phyloP scores from a whole-genome alignment of 2,797 vertebrate genomes.

The Dryobates pubescens region DNA sequence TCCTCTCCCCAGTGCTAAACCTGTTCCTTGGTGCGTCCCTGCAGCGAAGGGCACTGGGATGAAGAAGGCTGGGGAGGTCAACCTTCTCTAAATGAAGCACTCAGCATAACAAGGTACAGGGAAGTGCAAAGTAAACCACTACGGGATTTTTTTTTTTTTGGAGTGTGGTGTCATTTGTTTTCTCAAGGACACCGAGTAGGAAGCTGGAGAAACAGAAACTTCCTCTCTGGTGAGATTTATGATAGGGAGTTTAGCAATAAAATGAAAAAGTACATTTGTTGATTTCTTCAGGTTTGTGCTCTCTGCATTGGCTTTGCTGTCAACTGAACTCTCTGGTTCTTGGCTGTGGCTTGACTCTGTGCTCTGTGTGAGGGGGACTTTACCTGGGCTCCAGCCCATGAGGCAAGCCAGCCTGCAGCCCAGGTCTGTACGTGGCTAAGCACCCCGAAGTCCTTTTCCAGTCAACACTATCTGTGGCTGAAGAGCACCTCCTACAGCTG shows the following conservation, averaged over 20 bases:
- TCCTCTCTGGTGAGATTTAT: slow-evolving; percentile 65
- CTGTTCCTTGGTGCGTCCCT: slow-evolving; percentile 45
- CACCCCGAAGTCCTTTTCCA: not conserved
- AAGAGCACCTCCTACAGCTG: not conserved
- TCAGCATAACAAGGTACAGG: slow-evolving; percentile 62
- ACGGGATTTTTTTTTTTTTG: not conserved
- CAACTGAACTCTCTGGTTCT: not conserved
- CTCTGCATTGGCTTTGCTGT: not conserved
- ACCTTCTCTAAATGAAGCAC: slow-evolving; percentile 53
- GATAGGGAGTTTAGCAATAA: slow-evolving; percentile 35
- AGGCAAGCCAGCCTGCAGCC: accelerated
- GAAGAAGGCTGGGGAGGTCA: slow-evolving; percentile 61
- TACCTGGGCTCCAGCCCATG: accelerated
- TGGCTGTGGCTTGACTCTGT: accelerated
- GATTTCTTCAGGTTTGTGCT: not conserved
- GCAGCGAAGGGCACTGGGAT: slow-evolving; percentile 54
- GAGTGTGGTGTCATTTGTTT: slow-evolving; percentile 52
- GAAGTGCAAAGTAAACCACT: slow-evolving; percentile 42
- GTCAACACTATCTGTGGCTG: accelerated
- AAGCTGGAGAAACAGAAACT: slow-evolving; percentile 70
- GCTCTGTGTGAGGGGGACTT: accelerated
- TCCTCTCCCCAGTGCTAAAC: slow-evolving; percentile 51
- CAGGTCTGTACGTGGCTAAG: accelerated
- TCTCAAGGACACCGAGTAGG: slow-evolving; percentile 69
- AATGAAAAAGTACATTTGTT: slow-evolving; percentile 13